A percentile compares a stretch with the other conserved stretches of the same genome.
These are phyloP conservation scores for Parapristionchus giblindavisi DNA, from an alignment of 2,888 invertebrate species.

Conservation along the genomic window DNA sequence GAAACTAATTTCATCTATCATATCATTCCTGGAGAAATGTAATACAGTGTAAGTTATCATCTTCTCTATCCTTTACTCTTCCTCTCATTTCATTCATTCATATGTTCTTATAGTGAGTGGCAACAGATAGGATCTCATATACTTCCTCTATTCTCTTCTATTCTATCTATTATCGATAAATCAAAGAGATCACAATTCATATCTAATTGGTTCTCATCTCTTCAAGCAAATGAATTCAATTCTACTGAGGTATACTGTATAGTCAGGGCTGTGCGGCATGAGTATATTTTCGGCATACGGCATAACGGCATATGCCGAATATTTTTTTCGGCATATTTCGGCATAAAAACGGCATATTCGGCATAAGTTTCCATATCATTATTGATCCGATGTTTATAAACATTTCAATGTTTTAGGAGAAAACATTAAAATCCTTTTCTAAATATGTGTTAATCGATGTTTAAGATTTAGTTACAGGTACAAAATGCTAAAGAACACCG, in stretches of 20 bases:
- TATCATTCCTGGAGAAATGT: slow-evolving; percentile 6
- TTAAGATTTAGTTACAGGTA: too few relatives aligned
- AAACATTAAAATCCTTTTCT: too few relatives aligned
- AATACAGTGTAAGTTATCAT: neutral
- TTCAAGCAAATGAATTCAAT: slow-evolving; percentile 11
- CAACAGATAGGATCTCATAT: neutral
- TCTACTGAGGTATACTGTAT: slow-evolving; percentile 6
- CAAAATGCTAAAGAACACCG: too few relatives aligned
- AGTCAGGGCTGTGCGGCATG: too few relatives aligned
- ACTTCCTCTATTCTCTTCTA: slow-evolving; percentile 29
- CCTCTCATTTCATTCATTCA: neutral
- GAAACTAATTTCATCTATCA: neutral
- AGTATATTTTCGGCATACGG: too few relatives aligned
- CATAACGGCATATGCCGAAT: too few relatives aligned
- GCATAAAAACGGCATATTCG: too few relatives aligned
- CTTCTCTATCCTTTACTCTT: neutral
- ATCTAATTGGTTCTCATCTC: neutral
- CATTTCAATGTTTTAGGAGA: too few relatives aligned
- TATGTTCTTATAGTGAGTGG: slow-evolving; percentile 21
- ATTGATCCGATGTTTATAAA: too few relatives aligned
- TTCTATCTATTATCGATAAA: neutral
- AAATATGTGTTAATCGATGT: too few relatives aligned
- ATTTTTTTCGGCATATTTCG: too few relatives aligned
- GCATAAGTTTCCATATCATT: too few relatives aligned
- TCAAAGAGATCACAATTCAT: neutral